Evolutionary conservation across 2,113 vertebrate species (phyloP).

Genomic region (Actenoides hombroni): DNA sequence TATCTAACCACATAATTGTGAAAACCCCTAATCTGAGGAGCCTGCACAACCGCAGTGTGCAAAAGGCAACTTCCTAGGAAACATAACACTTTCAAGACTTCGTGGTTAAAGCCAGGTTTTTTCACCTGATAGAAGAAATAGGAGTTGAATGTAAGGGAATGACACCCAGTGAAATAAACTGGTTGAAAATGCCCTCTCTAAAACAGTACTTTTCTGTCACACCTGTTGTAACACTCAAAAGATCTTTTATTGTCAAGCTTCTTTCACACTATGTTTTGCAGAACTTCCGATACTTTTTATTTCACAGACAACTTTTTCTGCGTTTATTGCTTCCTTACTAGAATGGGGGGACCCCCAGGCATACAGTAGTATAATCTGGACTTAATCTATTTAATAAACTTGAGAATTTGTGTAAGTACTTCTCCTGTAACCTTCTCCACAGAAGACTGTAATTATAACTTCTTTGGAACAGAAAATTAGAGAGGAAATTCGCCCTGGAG

Average conservation of each 20-base stretch:
- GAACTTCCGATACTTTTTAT: not conserved
- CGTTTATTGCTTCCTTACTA: not conserved
- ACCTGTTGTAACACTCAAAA: not conserved
- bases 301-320: not conserved
- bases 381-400: not conserved
- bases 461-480: not conserved
- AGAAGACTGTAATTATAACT: not conserved
- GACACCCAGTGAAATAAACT: not conserved
- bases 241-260: not conserved
- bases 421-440: not conserved
- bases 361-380: not conserved
- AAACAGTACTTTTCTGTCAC: not conserved
- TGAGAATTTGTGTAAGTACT: not conserved
- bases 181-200: not conserved
- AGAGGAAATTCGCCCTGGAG: not conserved
- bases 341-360: not conserved
- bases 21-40: not conserved
- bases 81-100: not conserved
- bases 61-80: not conserved
- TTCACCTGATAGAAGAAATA: not conserved
- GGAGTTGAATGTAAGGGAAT: not conserved
- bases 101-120: not conserved
- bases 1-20: not conserved
- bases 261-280: not conserved
- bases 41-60: not conserved